Evolutionary conservation across 2,888 invertebrate species (phyloP).

Genomic region (Diarsia rubi): DNA sequence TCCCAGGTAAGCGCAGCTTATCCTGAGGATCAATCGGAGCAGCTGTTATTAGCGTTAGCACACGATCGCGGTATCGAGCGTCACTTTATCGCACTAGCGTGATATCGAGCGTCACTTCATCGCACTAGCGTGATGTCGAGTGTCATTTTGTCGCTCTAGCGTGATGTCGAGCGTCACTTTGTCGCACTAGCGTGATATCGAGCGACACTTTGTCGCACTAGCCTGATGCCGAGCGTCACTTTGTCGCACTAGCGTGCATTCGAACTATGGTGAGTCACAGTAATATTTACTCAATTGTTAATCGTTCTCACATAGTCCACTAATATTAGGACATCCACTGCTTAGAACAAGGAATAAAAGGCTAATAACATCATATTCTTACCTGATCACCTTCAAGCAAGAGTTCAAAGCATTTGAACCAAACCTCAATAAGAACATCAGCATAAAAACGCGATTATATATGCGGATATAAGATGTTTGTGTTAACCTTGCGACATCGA

Average conservation of each 20-base stretch:
- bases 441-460: conserved; percentile 25
- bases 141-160: no score
- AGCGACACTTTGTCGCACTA: no score
- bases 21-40: no score
- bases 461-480: conserved; percentile 45
- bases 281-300: neutral
- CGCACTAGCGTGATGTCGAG: neutral
- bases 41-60: no score
- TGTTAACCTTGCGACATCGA: conserved; percentile 38
- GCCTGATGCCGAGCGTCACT: no score
- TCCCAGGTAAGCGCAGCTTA: no score
- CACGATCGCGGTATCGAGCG: no score
- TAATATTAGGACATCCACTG: neutral
- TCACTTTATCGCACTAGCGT: neutral
- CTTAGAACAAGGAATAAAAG: neutral
- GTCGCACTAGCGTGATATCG: no score
- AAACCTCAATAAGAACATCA: conserved; percentile 8
- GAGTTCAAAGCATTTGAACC: conserved; percentile 23
- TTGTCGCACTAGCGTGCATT: no score
- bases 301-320: neutral
- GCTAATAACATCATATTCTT: neutral
- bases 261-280: no score
- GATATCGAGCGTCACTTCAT: neutral
- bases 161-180: no score
- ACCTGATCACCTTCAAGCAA: conserved; percentile 5